Evolutionary conservation across 1,140 invertebrate species (phyloP).

Genomic region (Drosophila bifasciata): DNA sequence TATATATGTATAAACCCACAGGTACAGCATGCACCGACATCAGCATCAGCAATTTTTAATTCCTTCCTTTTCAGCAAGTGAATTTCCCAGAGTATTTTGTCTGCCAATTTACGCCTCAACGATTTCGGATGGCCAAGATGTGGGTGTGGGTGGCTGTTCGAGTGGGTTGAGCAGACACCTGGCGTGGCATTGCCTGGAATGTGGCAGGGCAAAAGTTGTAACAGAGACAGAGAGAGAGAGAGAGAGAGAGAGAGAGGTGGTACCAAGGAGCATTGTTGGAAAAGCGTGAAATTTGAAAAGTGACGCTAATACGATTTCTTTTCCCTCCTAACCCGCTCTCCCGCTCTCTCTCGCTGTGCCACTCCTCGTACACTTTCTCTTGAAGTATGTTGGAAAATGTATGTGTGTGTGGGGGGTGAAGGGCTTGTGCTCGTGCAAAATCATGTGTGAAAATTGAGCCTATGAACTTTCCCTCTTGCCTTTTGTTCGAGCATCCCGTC

Average conservation of each 20-base stretch:
- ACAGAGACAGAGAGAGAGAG: no score
- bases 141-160: neutral
- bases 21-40: slow-evolving; percentile 24
- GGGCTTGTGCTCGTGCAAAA: slow-evolving; percentile 36
- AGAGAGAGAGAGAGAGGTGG: neutral
- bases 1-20: slow-evolving; percentile 34
- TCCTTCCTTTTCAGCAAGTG: slow-evolving; percentile 7
- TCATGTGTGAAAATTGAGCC: slow-evolving; percentile 74
- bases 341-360: neutral
- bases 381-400: neutral
- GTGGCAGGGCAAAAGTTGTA: slow-evolving; percentile 26
- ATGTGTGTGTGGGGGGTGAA: no score
- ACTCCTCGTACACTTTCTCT: slow-evolving; percentile 6
- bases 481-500: neutral
- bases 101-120: slow-evolving; percentile 54
- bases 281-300: slow-evolving; percentile 76
- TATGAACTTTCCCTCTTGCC: slow-evolving; percentile 45
- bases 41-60: slow-evolving; percentile 11
- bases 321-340: no score
- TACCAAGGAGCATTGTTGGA: slow-evolving; percentile 6
- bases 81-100: slow-evolving; percentile 39
- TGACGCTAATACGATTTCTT: slow-evolving; percentile 73
- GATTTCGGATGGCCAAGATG: slow-evolving; percentile 25
- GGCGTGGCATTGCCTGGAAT: slow-evolving; percentile 1
- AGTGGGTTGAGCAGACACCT: neutral